These are phyloP conservation scores for Polia nebulosa DNA, from an alignment of 2,888 invertebrate species.

Conservation along the genomic window DNA sequence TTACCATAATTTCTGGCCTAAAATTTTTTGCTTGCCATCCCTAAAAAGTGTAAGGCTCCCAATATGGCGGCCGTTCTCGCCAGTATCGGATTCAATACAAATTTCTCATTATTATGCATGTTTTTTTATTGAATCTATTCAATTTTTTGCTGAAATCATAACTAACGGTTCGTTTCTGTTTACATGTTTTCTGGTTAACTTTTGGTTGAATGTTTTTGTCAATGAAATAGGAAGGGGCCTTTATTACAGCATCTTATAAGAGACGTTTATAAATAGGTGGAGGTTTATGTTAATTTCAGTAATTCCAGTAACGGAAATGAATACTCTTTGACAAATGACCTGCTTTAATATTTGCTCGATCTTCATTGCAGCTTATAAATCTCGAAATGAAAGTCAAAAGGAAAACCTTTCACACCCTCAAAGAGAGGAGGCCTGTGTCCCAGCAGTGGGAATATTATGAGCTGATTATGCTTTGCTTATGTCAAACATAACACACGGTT, in stretches of 20 bases:
- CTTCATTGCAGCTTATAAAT: neutral
- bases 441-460: no score
- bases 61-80: constrained; percentile 50
- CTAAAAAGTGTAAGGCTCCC: constrained; percentile 42
- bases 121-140: constrained; percentile 67
- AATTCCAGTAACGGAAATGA: neutral
- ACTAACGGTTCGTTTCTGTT: constrained; percentile 41
- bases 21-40: constrained; percentile 52
- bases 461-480: no score
- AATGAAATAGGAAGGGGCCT: neutral
- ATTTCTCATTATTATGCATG: constrained; percentile 67
- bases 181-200: constrained; percentile 6
- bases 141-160: constrained; percentile 49
- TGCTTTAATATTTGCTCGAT: constrained; percentile 1
- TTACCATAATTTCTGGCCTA: constrained; percentile 23
- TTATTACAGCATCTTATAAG: neutral
- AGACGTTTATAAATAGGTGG: neutral
- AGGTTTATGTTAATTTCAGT: neutral
- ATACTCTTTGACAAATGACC: neutral
- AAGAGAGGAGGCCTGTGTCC: neutral
- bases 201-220: neutral
- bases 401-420: no score
- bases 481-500: no score
- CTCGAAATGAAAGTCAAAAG: neutral
- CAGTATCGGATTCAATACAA: constrained; percentile 62